A percentile compares a stretch with the other conserved stretches of the same genome.
These are phyloP conservation scores for Zaprionus gabonicus DNA, from an alignment of 1,140 invertebrate genomes.

Conservation along the genomic window DNA sequence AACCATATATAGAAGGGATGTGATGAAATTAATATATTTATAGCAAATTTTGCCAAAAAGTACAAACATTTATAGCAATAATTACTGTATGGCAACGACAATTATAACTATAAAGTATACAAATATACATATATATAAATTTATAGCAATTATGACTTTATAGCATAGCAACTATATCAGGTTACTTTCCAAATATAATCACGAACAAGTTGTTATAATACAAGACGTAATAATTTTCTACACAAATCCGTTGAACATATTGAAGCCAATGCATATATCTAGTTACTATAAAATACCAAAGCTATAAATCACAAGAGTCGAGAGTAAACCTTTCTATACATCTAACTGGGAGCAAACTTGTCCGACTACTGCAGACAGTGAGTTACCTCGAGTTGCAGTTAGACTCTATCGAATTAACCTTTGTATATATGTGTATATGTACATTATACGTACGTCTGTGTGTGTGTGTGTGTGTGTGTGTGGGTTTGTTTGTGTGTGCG, in stretches of 20 bases:
- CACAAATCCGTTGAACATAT: not conserved
- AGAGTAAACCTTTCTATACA: not conserved
- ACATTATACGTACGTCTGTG: constrained; percentile 1
- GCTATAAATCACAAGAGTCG: not conserved
- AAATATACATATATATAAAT: too few relatives aligned
- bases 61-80: too few relatives aligned
- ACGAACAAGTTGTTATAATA: too few relatives aligned
- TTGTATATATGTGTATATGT: not conserved
- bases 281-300: not conserved
- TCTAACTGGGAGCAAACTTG: not conserved
- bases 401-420: not conserved
- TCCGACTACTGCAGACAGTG: not conserved
- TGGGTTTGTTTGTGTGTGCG: not conserved
- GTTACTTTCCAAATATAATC: too few relatives aligned
- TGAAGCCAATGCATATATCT: not conserved
- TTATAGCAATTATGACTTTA: too few relatives aligned
- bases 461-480: not conserved
- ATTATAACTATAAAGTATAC: too few relatives aligned
- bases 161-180: too few relatives aligned
- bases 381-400: not conserved
- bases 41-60: too few relatives aligned
- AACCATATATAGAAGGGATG: too few relatives aligned
- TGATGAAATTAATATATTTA: too few relatives aligned
- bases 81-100: too few relatives aligned
- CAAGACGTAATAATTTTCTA: not conserved